Evolutionary conservation across 2,888 invertebrate genomes (phyloP), one percentile per base, ranked within the genome.

Genomic region (Hypselothyrea guttata): DNA sequence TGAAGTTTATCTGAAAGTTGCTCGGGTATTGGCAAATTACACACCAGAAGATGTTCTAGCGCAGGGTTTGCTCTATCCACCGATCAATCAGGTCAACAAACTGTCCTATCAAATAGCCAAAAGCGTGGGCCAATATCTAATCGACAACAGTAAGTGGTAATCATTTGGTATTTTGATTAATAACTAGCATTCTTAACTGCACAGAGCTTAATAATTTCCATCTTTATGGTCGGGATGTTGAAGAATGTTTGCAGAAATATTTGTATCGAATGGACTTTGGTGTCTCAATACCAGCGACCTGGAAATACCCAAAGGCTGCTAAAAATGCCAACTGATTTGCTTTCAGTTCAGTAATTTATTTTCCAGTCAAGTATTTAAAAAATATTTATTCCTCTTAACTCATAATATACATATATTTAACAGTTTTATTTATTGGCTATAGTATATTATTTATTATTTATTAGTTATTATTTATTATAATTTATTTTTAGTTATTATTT

Each of bases 1-100:
- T 1, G 77, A 86, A 0, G 15, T 71, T 0, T 81, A 41, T 7
- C 41, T 81, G 0, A 35, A 61, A 0, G 42, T 64, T 1, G 84
- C 79, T 4, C 74, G 51, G n/a, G 53, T 60, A 0, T 28, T 86
- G 1, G 60, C 86, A 0, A 28, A 64, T 0, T 56, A 22, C 4
- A 15, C 57, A 0, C 1, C 40, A 0, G 44, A 68, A 0, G 35
- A 58, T 7, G 30, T 27, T 0, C 7, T 70, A 1, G 4, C 37
- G 0, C 37, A 4, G 0, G 60, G 63, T 0, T 33, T 18, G 0
- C 48, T 78, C 7, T 78, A 60, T 61, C 86, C 79, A 0, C 18
- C 8, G 1, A 40, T 73, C 0, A n/a, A 7, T 2, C 37, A 51
- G 0, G 82, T 56, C 2, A 27, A 49, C 4, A 56, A 55, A 1